Evolutionary conservation across 2,797 vertebrate species (phyloP).

Genomic region (Emydoidea blandingii): DNA sequence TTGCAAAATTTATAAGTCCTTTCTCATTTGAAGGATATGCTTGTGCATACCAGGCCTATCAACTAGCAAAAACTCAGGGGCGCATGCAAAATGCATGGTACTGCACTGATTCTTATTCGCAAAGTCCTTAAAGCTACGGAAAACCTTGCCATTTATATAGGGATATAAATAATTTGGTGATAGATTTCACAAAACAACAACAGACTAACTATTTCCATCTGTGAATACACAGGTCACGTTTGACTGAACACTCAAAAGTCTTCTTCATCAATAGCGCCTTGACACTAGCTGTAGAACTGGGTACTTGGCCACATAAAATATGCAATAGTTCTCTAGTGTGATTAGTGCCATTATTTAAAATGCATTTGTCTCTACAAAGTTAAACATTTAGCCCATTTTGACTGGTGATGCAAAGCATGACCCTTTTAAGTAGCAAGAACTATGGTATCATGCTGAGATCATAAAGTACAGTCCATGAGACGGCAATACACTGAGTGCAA

Average conservation of each 20-base stretch:
- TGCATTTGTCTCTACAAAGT: conserved; percentile 21
- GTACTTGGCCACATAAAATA: conserved; percentile 11
- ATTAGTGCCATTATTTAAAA: conserved; percentile 22
- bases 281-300: not conserved
- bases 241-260: not conserved
- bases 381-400: conserved; percentile 39
- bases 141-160: not conserved
- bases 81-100: not conserved
- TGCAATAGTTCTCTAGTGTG: not conserved
- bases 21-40: not conserved
- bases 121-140: not conserved
- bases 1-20: not conserved
- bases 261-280: not conserved
- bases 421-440: not conserved
- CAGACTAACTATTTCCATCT: not conserved
- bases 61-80: not conserved
- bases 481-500: not conserved
- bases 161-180: not conserved
- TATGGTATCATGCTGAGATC: not conserved
- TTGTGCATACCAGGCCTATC: not conserved
- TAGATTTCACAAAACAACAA: not conserved
- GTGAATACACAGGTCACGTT: not conserved
- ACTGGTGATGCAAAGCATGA: conserved; percentile 43
- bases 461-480: not conserved
- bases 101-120: not conserved